Base-by-base conservation (phyloP, 2,888 invertebrate species). In the Bruchidius siliquastri region DNA sequence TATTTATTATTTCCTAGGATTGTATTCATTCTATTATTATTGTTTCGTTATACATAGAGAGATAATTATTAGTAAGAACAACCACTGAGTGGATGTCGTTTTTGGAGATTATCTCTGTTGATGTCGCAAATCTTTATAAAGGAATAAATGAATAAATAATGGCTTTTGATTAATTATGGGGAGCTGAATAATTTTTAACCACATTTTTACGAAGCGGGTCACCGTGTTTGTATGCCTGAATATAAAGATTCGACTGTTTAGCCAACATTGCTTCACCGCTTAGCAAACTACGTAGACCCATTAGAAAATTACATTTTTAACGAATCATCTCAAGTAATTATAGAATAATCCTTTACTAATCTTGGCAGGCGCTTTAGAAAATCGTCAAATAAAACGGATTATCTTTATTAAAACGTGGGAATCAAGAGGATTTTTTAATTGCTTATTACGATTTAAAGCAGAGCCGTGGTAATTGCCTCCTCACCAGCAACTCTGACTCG, bases 341-440 rank as follows among this genome's bases (percentile, higher is more conserved):
- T 49, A 8, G 13, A 49, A 49, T 49, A 49, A 49, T 49, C 49
- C 49, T 49, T 49, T 49, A 49, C 13, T 49, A 49, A 49, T 49
- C 18, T 13, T 13, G 49, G 49, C 13, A 49, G 49, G 49, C 49
- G 49, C 49, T 49, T 49, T 49, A 49, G 49, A 49, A 49, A 49
- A 49, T 49, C 49, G 49, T 49, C 49, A 68, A 21, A 68, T 68
- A 68, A 22, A 68, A 68, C 21, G 68, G 68, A 68, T 68, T 68
- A 68, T 71, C 71, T 21, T 49, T 32, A 30, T 71, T 32, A 22
- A 76, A 74, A 74, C 76, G 77, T 77, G 76, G 74, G 77, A 77
- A 76, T 74, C 70, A 21, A 49, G 70, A 72, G 32, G 69, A 75
- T 73, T 76, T 74, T 74, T 76, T 76, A 77, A 76, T 76, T 74